Evolutionary conservation across 2,797 vertebrate species (phyloP), one percentile per base, ranked within the genome.

Genomic region (Hylomyscus alleni): DNA sequence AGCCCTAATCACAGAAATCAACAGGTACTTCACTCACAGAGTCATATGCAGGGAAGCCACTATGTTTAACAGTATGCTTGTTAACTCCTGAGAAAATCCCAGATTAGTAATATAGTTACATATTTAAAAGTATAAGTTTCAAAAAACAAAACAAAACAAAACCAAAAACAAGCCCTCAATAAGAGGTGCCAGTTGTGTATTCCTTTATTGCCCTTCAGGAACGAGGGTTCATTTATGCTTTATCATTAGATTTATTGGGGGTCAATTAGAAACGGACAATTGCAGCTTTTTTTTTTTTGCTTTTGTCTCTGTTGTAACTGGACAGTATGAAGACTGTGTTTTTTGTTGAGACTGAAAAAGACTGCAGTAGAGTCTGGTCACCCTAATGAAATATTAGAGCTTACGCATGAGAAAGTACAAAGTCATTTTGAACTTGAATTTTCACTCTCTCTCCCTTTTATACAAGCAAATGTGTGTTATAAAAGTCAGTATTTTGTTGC

Each of bases 21-120:
- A 60, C 76, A 90, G 89, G 75, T 91, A 44, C 56, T 96, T 96
- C 22, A 7, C 50, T 80, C 37, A 34, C 29, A n/a, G 31, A 86
- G 60, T 17, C 52, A 54, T 19, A 92, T 52, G 87, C 37, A 67
- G 72, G 90, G 91, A 95, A 73, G 56, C 31, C 73, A 26, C 47
- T 40, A 60, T 67, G 54, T 73, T 62, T 91, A 92, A 81, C 47
- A 90, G 80, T 29, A 44, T 72, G 93, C 54, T 89, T 87, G 56
- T 75, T 93, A 88, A 92, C 69, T 89, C 67, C 37, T 1, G 0
- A 37, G 82, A 54, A 87, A 44, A 44, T 34, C 37, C 44, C 29
- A 81, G 13, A 0, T 3, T 40, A 67, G 26, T 50, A 60, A n/a
- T 10, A 93, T 52, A 87, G 52, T 0, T 0, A 22, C 56, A 67